Conservation (phyloP, 2,797 vertebrate genomes). For the Nyctibius grandis region DNA sequence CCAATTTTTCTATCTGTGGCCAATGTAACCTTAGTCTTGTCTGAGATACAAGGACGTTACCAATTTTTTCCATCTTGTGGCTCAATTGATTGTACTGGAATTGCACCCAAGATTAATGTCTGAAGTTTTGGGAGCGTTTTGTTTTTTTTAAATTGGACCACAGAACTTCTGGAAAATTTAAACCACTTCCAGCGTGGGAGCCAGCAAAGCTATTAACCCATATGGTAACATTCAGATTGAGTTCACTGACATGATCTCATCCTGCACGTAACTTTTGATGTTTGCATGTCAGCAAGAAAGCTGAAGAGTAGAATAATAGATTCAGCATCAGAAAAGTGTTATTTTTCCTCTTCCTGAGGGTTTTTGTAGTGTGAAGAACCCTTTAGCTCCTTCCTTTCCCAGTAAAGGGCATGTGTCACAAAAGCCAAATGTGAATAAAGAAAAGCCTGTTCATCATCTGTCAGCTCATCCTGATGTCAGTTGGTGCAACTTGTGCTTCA, state of each 20-base stretch:
- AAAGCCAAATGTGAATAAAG: not conserved
- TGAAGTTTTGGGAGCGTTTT: not conserved
- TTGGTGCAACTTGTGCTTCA: not conserved
- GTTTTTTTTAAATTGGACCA: slow-evolving; percentile 16
- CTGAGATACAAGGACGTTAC: not conserved
- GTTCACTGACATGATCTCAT: slow-evolving; percentile 50
- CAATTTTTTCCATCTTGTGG: not conserved
- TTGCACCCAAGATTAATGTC: not conserved
- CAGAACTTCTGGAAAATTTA: slow-evolving; percentile 32
- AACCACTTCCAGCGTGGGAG: not conserved
- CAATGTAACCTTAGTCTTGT: not conserved
- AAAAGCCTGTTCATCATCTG: not conserved
- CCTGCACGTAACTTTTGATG: not conserved
- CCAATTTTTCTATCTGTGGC: not conserved
- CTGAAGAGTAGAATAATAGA: not conserved
- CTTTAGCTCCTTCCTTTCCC: not conserved
- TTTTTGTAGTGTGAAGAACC: not conserved
- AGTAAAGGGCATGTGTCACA: not conserved
- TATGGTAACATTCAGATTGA: slow-evolving; percentile 38
- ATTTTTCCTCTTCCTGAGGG: not conserved
- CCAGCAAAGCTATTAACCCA: slow-evolving; percentile 33
- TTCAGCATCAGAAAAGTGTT: not conserved
- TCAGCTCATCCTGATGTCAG: not conserved
- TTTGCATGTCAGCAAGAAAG: slow-evolving; percentile 27
- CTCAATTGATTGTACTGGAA: not conserved